Conservation (phyloP, 1,140 invertebrate species). For the Copidosoma floridanum region DNA sequence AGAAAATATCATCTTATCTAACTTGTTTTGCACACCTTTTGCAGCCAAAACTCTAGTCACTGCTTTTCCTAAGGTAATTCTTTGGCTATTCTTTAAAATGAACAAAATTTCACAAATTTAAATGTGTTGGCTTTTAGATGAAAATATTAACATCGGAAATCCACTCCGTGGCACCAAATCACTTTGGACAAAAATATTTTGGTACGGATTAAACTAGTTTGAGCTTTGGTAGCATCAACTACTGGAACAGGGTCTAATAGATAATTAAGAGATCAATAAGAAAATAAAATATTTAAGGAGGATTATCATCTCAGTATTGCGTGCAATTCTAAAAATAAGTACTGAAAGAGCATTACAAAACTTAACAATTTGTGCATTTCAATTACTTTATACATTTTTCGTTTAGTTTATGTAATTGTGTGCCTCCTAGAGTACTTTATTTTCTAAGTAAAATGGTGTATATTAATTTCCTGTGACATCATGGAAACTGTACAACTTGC, state of each 20-base stretch:
- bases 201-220: constrained; percentile 82
- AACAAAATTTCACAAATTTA: not conserved
- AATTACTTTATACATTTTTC: not conserved
- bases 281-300: constrained; percentile 24
- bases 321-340: constrained; percentile 21
- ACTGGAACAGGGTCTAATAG: constrained; percentile 14
- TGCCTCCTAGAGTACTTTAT: constrained; percentile 22
- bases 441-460: constrained; percentile 6
- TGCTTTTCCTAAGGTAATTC: constrained; percentile 75
- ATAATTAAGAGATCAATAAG: constrained; percentile 1
- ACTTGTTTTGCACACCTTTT: constrained; percentile 93
- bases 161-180: constrained; percentile 92
- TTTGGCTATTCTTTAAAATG: constrained; percentile 16
- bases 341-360: too few relatives aligned
- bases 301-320: constrained; percentile 24
- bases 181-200: constrained; percentile 99
- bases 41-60: constrained; percentile 84
- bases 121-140: constrained; percentile 62
- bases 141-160: constrained; percentile 94
- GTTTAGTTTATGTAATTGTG: not conserved
- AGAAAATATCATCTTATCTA: constrained; percentile 92
- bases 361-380: constrained; percentile 21
- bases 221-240: constrained; percentile 24
- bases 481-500: constrained; percentile 9
- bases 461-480: too few relatives aligned